Evolutionary conservation across 2,113 vertebrate genomes (phyloP).

Genomic region (Isurus oxyrinchus): DNA sequence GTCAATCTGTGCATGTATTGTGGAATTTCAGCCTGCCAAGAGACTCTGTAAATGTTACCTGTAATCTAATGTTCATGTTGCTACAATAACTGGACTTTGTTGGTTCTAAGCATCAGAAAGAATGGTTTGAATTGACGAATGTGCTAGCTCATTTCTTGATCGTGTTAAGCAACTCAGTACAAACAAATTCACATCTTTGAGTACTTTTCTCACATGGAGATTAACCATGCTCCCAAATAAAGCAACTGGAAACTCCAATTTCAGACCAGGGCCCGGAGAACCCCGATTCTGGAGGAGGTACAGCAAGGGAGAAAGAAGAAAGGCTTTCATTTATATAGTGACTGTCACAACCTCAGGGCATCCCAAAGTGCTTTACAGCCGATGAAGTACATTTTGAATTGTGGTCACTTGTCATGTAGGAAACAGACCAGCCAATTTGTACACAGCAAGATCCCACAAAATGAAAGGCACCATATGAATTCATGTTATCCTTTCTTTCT

Average conservation of each 20-base stretch:
- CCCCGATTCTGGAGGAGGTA: background rate
- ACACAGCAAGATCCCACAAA: background rate
- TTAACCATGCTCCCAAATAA: background rate
- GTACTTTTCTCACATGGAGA: background rate
- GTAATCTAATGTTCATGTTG: background rate
- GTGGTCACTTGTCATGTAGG: background rate
- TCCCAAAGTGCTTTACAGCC: background rate
- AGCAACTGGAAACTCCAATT: background rate
- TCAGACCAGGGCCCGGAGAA: background rate
- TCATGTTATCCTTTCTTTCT: background rate
- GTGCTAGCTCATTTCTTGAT: background rate
- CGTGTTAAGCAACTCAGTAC: background rate
- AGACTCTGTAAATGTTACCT: background rate
- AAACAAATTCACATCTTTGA: slow-evolving; percentile 1
- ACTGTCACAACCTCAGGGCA: background rate
- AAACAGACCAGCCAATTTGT: background rate
- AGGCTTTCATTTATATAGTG: background rate
- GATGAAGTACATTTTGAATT: background rate
- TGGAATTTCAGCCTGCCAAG: background rate
- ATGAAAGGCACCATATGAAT: background rate
- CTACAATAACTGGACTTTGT: background rate
- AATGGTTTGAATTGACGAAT: background rate
- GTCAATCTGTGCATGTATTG: background rate
- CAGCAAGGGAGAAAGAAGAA: background rate
- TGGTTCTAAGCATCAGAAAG: background rate